Conservation (phyloP, 2,797 vertebrate species). For the Chromis chromis region DNA sequence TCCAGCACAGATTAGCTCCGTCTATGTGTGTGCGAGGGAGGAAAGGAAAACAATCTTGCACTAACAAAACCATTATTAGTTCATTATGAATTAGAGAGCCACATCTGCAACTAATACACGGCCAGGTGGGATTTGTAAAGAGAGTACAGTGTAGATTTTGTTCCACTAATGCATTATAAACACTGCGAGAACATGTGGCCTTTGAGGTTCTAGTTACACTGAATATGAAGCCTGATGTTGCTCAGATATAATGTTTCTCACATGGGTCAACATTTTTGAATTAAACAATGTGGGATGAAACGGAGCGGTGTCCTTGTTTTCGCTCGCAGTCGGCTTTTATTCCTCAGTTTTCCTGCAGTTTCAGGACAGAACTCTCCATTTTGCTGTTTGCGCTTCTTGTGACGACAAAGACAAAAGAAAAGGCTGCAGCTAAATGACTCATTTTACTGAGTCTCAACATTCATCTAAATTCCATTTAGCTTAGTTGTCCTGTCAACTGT, state of each 20-base stretch:
- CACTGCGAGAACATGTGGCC: slow-evolving; percentile 76
- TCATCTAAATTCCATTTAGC: slow-evolving; percentile 60
- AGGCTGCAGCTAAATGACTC: slow-evolving; percentile 39
- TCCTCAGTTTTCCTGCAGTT: slow-evolving; percentile 30
- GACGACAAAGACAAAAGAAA: slow-evolving; percentile 62
- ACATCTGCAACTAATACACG: slow-evolving; percentile 91
- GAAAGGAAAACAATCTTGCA: slow-evolving; percentile 86
- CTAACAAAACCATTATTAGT: slow-evolving; percentile 93
- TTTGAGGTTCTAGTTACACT: slow-evolving; percentile 84
- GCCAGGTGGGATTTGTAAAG: slow-evolving; percentile 87
- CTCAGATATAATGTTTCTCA: slow-evolving; percentile 83
- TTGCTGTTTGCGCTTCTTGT: slow-evolving; percentile 34
- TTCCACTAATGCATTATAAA: slow-evolving; percentile 87
- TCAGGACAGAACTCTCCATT: neutral
- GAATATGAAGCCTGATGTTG: slow-evolving; percentile 78
- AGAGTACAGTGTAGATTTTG: slow-evolving; percentile 85
- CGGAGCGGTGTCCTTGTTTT: slow-evolving; percentile 69
- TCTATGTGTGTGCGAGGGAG: slow-evolving; percentile 84
- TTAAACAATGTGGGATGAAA: slow-evolving; percentile 81
- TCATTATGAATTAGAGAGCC: slow-evolving; percentile 91
- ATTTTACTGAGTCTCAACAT: slow-evolving; percentile 56
- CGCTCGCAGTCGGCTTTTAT: slow-evolving; percentile 55
- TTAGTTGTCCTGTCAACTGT: slow-evolving; percentile 61
- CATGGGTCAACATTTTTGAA: slow-evolving; percentile 81
- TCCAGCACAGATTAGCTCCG: slow-evolving; percentile 91